These are phyloP conservation scores for Polia nebulosa DNA, from an alignment of 2,888 invertebrate species.

Conservation along the genomic window DNA sequence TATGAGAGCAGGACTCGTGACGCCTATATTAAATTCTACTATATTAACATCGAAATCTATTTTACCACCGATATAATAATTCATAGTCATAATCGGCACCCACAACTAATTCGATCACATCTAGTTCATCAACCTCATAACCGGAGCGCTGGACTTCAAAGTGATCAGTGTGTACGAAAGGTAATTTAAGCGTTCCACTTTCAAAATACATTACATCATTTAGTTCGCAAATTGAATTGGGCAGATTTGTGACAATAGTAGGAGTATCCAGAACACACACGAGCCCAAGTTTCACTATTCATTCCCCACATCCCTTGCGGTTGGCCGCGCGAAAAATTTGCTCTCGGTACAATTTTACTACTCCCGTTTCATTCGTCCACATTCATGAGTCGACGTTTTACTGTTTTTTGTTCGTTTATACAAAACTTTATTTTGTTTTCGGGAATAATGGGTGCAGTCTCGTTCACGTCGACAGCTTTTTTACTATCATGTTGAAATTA, in stretches of 20 bases:
- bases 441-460: conserved; percentile 57
- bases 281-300: conserved; percentile 62
- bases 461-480: conserved; percentile 45
- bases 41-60: neutral
- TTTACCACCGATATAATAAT: neutral
- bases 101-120: conserved; percentile 23
- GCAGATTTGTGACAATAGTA: conserved; percentile 17
- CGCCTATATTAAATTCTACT: neutral
- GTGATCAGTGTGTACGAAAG: conserved; percentile 14
- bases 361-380: conserved; percentile 55
- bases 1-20: neutral
- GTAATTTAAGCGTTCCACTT: conserved; percentile 18
- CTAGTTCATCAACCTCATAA: conserved; percentile 30
- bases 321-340: conserved; percentile 70
- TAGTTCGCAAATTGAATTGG: conserved; percentile 21
- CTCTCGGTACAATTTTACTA: conserved; percentile 66
- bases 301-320: conserved; percentile 60
- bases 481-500: conserved; percentile 30
- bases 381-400: conserved; percentile 62
- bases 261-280: conserved; percentile 18
- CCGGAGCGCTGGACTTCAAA: conserved; percentile 35
- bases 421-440: conserved; percentile 66
- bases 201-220: conserved; percentile 27
- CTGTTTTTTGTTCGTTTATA: conserved; percentile 56
- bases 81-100: conserved; percentile 13